Percentiles rank a stretch among this genome's conserved stretches.
Conservation (phyloP, 2,113 vertebrate species). For the Tachycineta bicolor region DNA sequence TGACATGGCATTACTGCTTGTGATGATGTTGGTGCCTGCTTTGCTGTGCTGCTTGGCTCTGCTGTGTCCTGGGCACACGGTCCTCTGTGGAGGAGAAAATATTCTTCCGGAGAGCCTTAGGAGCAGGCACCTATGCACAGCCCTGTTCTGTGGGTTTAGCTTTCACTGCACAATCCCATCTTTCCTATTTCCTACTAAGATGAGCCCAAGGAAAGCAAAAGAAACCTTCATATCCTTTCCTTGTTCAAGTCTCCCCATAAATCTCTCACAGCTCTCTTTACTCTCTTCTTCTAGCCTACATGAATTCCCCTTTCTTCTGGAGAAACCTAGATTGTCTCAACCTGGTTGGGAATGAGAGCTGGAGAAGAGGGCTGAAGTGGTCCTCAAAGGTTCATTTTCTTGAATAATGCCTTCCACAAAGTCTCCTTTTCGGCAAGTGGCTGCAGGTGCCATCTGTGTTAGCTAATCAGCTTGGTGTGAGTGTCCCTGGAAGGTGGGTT, state of each 20-base stretch:
- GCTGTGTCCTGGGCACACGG: neutral
- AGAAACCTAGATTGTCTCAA: neutral
- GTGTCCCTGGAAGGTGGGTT: neutral
- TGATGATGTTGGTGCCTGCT: fast-evolving
- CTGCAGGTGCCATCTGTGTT: neutral
- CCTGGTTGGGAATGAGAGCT: neutral
- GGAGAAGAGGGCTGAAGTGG: neutral
- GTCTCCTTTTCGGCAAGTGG: neutral
- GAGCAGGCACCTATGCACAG: neutral
- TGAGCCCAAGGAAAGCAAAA: neutral
- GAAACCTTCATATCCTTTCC: neutral
- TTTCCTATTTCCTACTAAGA: neutral
- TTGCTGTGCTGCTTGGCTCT: neutral
- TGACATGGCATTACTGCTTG: neutral
- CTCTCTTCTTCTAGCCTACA: neutral
- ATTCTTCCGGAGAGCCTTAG: neutral
- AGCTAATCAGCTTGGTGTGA: neutral
- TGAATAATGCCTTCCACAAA: neutral
- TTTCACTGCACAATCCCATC: neutral
- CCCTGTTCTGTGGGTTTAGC: neutral
- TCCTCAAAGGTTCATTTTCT: neutral
- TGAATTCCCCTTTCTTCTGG: neutral
- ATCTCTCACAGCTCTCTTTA: neutral
- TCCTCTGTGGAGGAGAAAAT: conserved; percentile 36
- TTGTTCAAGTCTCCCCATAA: neutral